Evolutionary conservation across 2,888 invertebrate genomes (phyloP), one percentile per base, ranked within the genome.

Genomic region (Brachyopa scutellaris): DNA sequence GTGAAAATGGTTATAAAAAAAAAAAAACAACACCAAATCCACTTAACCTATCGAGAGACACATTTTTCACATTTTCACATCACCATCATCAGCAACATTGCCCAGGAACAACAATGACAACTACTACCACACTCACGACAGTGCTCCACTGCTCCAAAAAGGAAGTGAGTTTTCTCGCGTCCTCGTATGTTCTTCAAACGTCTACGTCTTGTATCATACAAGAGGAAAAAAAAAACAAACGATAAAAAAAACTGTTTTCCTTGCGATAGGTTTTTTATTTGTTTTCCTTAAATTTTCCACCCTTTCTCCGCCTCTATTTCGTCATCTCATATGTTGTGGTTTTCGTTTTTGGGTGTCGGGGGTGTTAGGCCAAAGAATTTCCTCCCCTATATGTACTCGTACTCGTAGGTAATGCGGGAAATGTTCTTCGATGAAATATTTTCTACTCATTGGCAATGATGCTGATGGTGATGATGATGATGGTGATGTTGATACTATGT

Each of bases 381-480:
- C n/a, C n/a, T n/a, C n/a, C n/a, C n/a, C n/a, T n/a, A n/a, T 26
- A 26, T 5, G 26, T 3, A 6, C 26, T 26, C 26, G 4, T 5
- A 3, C 26, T 26, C 6, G 26, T 3, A 3, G 3, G 15, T 21
- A 21, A 53, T 31, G 40, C 13, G 17, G 33, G 31, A 57, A 64
- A 78, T 49, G 40, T 72, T 64, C 15, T 59, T 57, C 57, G 29
- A 72, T 57, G 57, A 78, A 78, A 57, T 57, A 72, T 77, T 70
- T 57, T 72, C 53, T 59, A 59, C 49, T 78, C 57, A 72, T 78
- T 57, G 72, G 8, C 33, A 70, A 42, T 57, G 57, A 57, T 51
- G 33, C 26, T 70, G 70, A 69, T 77, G 70, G 62, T 51, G 72
- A 78, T 72, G 72, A 78, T 78, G 72, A 57, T 72, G 70, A 38